A percentile compares a stretch with the other conserved stretches of the same genome.
Evolutionary conservation across 92 coral and sea anemone species (phyloP).

Genomic region (Palythoa heliodiscus): DNA sequence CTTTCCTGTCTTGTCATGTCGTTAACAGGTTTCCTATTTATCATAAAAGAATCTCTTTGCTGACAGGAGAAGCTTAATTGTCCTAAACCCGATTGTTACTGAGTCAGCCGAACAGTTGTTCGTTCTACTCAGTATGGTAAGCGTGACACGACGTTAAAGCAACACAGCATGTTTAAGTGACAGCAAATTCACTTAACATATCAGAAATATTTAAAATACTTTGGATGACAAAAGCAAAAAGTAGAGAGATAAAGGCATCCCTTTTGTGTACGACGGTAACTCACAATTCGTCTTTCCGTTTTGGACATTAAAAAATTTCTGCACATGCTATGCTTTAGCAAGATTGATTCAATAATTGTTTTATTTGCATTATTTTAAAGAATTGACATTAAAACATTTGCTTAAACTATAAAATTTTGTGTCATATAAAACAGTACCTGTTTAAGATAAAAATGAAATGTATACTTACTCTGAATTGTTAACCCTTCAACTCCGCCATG

Average conservation of each 20-base stretch:
- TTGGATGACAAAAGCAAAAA: neutral
- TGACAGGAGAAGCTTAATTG: neutral
- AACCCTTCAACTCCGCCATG: conserved; percentile 11
- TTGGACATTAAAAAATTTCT: neutral
- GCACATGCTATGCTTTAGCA: neutral
- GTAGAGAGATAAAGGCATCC: neutral
- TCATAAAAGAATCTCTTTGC: neutral
- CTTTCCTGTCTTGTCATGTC: neutral
- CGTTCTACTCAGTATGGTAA: neutral
- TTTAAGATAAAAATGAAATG: conserved; percentile 10
- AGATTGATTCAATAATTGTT: neutral
- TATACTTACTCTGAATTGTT: neutral
- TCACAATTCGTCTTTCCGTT: neutral
- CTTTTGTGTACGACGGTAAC: neutral
- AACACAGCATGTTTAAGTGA: neutral
- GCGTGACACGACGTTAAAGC: neutral
- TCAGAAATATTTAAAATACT: neutral
- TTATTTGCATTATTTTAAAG: neutral
- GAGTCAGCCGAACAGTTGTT: neutral
- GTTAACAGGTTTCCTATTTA: neutral
- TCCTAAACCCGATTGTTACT: neutral
- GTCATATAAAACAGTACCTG: neutral
- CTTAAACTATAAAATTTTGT: conserved; percentile 4
- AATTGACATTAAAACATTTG: neutral
- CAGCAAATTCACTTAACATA: neutral